Base-by-base conservation (phyloP, 1,140 invertebrate species). In the Argopecten irradians region DNA sequence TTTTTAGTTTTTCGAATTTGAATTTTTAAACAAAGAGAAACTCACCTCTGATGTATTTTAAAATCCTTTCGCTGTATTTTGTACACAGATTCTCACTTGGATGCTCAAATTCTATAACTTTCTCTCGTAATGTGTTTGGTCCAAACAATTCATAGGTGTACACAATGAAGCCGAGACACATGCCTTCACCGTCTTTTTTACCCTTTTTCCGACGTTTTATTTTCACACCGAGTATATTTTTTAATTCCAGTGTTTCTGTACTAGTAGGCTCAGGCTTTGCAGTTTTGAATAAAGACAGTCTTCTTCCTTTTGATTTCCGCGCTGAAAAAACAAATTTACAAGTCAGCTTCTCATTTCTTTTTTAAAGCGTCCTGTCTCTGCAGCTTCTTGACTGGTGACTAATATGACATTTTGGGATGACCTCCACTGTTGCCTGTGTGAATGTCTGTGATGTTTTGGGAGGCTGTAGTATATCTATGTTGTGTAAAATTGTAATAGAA, bases 81-180 rank as follows among this genome's bases (percentile, higher is more conserved):
- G 84, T 87, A 87, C 91, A 94, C 28, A 94, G 85, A 34, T 88
- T 90, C 34, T 93, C 93, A 91, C 92, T 93, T 1, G 93, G 93
- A 88, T 94, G 94, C 88, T 94, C 92, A 84, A 94, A 92, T 33
- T 91, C 86, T 14, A 94, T 90, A 43, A 90, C 71, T 88, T 85
- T 86, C 32, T 92, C 92, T 71, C 83, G 55, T 36, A 91, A 82
- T n/a, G 86, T 86, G 55, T 92, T 93, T n/a, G 90, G 89, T 46
- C 90, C 90, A 46, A 92, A 91, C 9, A 32, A 36, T 34, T 92
- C 88, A 88, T 87, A 91, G 0, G 91, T 88, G 87, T 92, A 91
- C 13, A 94, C 82, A n/a, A 87, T 89, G 83, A 94, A 89, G 0
- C 93, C 93, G 33, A 91, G 85, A 91, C 92, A 92, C 35, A 92